Evolutionary conservation across 2,797 vertebrate species (phyloP).

Genomic region (Botia kubotai): DNA sequence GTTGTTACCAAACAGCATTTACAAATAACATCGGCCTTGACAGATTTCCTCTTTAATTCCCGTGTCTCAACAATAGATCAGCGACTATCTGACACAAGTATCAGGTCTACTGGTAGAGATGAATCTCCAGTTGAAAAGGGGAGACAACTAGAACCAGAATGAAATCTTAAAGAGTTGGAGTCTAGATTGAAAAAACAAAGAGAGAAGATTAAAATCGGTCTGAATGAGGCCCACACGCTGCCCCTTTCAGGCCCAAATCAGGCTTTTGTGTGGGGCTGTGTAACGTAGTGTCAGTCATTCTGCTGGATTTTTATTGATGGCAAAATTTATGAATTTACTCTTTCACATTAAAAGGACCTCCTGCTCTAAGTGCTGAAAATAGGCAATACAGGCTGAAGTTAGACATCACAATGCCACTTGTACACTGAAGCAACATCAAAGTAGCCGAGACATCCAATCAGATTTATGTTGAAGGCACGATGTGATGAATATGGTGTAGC

Average conservation of each 20-base stretch:
- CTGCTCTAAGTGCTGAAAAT: constrained; percentile 62
- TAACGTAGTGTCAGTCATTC: constrained; percentile 70
- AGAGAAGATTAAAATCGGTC: constrained; percentile 63
- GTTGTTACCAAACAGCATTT: constrained; percentile 29
- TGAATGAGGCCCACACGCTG: constrained; percentile 65
- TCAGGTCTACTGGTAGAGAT: constrained; percentile 44
- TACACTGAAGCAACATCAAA: constrained; percentile 66
- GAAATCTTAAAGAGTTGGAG: constrained; percentile 37
- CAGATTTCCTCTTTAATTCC: constrained; percentile 6
- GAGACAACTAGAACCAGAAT: background rate
- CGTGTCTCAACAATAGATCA: constrained; percentile 37
- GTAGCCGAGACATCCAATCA: constrained; percentile 62
- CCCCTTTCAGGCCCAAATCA: constrained; percentile 65
- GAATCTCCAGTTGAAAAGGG: constrained; percentile 42
- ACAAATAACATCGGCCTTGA: constrained; percentile 33
- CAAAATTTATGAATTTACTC: constrained; percentile 66
- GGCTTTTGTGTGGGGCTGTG: constrained; percentile 62
- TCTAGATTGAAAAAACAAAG: constrained; percentile 34
- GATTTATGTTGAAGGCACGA: constrained; percentile 64
- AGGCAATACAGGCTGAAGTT: constrained; percentile 64
- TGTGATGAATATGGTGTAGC: constrained; percentile 68
- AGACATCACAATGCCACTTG: constrained; percentile 62
- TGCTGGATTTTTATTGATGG: constrained; percentile 63
- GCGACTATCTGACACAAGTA: constrained; percentile 55
- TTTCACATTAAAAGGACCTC: constrained; percentile 62